Evolutionary conservation across 2,113 vertebrate species (phyloP), one percentile per base, ranked within the genome.

Genomic region (Ptilorrhoa leucosticta): DNA sequence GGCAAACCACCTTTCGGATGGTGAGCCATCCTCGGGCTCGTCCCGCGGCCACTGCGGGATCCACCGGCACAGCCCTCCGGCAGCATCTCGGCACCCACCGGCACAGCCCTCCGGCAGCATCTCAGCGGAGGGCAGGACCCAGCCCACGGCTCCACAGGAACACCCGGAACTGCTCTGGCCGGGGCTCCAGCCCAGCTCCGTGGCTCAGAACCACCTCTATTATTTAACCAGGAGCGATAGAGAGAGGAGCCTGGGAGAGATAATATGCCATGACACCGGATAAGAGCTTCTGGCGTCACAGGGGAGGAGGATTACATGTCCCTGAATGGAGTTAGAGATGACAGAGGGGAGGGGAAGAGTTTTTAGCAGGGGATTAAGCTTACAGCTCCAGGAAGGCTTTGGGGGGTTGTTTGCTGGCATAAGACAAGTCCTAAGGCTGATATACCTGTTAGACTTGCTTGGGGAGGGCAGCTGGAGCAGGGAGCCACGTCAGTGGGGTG

Each of bases 221-320:
- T 97, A 96, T 94, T 96, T 91, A 97, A 96, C 83, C 71, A 31
- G 79, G 79, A 88, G 71, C 8, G 44, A 96, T 64, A 92, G 71
- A 95, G 91, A 86, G 90, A 95, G 72, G 73, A 96, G 93, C 75
- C 92, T 24, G 89, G 83, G 91, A 94, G 94, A 95, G 95, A 94
- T 97, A 97, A 96, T 96, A 69, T 94, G 91, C 94, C 95, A 47
- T 96, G 96, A 96, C 95, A 96, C 94, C 56, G 85, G 96, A 96
- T 92, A 96, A 95, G 93, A 92, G 95, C 71, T 93, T 90, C 92
- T 96, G 90, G 92, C 87, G 71, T 96, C 95, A 96, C 96, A 94
- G 80, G 93, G 92, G 93, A 96, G 95, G 94, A 96, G 93, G 96
- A 95, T 96, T 96, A 96, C 92, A 94, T 92, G 94, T 97, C 94